These are phyloP conservation scores for Temnothorax ravouxi DNA, from an alignment of 2,888 invertebrate species.

Conservation along the genomic window DNA sequence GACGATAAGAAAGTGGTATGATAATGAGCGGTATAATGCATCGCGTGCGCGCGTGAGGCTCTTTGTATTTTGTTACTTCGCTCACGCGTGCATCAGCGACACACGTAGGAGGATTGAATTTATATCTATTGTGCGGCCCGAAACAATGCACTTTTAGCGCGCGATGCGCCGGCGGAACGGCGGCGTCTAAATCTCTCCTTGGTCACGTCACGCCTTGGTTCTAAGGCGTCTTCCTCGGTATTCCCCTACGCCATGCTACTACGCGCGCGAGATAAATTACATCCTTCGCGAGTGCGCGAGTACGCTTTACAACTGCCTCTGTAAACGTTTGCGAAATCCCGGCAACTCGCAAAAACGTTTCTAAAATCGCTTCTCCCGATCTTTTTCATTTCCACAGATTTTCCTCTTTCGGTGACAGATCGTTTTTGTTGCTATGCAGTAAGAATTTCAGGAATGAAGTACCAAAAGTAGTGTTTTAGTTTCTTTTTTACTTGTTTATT, in stretches of 20 bases:
- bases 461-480: background rate
- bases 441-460: background rate
- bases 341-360: background rate
- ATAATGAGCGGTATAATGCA: slow-evolving; percentile 30
- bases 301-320: background rate
- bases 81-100: slow-evolving; percentile 22
- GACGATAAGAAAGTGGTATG: slow-evolving; percentile 39
- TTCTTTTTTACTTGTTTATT: background rate
- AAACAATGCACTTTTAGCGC: slow-evolving; percentile 46
- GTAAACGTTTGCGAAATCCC: slow-evolving; percentile 18
- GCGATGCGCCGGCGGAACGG: slow-evolving; percentile 8
- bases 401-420: background rate
- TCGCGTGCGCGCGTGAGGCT: background rate
- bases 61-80: slow-evolving; percentile 20
- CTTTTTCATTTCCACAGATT: background rate
- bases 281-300: slow-evolving; percentile 29
- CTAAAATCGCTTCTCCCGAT: background rate
- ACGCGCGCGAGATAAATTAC: slow-evolving; percentile 38
- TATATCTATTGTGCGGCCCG: slow-evolving; percentile 42
- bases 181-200: slow-evolving; percentile 33
- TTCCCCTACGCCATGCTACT: background rate
- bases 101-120: slow-evolving; percentile 42
- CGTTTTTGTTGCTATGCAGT: background rate
- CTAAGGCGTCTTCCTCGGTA: background rate
- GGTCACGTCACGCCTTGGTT: slow-evolving; percentile 28